Conservation (phyloP, 2,113 vertebrate species). For the Leptosomus discolor region DNA sequence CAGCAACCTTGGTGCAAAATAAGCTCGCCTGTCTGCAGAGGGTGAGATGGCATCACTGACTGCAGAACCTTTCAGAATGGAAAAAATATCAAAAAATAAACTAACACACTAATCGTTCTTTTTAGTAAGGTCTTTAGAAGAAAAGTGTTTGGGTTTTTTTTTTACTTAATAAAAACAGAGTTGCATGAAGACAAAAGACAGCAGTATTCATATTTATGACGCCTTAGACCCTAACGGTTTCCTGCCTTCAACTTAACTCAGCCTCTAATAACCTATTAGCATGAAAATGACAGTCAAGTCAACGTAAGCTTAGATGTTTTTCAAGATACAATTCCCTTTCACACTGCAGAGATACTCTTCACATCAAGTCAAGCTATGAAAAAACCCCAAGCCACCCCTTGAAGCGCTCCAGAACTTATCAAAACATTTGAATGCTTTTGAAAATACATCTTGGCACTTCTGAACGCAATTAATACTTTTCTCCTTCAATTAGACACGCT, state of each 20-base stretch:
- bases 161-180: neutral
- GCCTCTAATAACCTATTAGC: neutral
- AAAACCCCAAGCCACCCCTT: neutral
- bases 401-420: neutral
- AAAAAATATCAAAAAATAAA: neutral
- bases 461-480: neutral
- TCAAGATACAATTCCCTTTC: neutral
- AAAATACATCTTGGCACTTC: neutral
- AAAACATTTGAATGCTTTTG: conserved; percentile 7
- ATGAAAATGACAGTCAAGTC: neutral
- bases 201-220: neutral
- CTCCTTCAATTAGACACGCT: neutral
- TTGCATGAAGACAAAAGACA: neutral
- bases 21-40: neutral
- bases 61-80: neutral
- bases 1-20: neutral
- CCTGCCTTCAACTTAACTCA: neutral
- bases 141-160: neutral
- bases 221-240: neutral
- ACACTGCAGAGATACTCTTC: neutral
- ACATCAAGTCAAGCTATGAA: neutral
- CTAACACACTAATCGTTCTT: neutral
- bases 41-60: neutral
- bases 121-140: neutral
- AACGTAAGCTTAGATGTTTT: neutral